Percentiles rank a stretch among this genome's conserved stretches.
These are phyloP conservation scores for Mercenaria mercenaria DNA, from an alignment of 1,140 invertebrate species.

Conservation along the genomic window DNA sequence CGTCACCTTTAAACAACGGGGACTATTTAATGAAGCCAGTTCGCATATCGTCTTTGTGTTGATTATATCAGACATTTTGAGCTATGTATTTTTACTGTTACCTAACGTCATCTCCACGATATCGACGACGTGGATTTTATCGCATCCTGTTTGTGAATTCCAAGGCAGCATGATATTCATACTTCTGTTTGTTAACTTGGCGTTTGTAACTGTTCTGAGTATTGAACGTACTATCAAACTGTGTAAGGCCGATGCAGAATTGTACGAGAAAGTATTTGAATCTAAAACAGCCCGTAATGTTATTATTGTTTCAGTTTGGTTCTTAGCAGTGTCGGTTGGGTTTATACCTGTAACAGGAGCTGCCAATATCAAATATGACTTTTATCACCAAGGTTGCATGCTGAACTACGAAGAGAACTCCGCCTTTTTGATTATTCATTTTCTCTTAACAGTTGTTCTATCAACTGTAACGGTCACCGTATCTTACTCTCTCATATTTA, in stretches of 20 bases:
- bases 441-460: conserved; percentile 21
- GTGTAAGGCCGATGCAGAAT: neutral
- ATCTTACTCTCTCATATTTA: conserved; percentile 42
- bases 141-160: conserved; percentile 41
- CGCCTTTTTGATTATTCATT: conserved; percentile 40
- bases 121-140: conserved; percentile 32
- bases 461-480: neutral
- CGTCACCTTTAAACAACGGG: conserved; percentile 43
- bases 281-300: neutral
- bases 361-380: conserved; percentile 22
- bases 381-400: conserved; percentile 43
- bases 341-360: conserved; percentile 25
- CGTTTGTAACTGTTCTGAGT: conserved; percentile 12
- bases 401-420: conserved; percentile 12
- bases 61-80: conserved; percentile 10
- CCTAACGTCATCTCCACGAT: conserved; percentile 47
- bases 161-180: conserved; percentile 45
- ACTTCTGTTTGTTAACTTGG: conserved; percentile 36
- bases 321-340: neutral
- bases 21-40: conserved; percentile 46
- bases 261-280: conserved; percentile 36
- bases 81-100: conserved; percentile 39
- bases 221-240: conserved; percentile 51
- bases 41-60: conserved; percentile 30
- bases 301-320: neutral